Percentiles rank a stretch among this genome's conserved stretches.
phyloP scores from a whole-genome alignment of 2,888 invertebrate genomes.

The Quadroppia sp. region DNA sequence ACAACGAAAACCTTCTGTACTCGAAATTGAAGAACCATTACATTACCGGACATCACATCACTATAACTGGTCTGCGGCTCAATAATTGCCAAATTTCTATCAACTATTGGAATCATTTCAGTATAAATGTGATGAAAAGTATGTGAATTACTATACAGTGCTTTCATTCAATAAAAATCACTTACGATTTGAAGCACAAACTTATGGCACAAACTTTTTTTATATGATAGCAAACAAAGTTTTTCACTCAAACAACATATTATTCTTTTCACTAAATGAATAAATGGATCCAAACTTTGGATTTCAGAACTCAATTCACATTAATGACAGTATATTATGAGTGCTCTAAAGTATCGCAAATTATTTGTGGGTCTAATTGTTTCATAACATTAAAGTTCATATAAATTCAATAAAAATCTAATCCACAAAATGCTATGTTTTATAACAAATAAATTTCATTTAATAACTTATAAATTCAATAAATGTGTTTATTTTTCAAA shows the following conservation, averaged over 20 bases:
- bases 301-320: not conserved
- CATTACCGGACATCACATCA: conserved; percentile 38
- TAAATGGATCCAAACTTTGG: not conserved
- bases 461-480: too few relatives aligned
- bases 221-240: conserved; percentile 9
- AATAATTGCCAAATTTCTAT: conserved; percentile 33
- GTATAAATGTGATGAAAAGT: conserved; percentile 24
- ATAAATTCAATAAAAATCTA: too few relatives aligned
- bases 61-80: conserved; percentile 26
- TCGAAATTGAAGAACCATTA: conserved; percentile 33
- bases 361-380: too few relatives aligned
- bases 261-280: not conserved
- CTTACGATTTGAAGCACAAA: conserved; percentile 17
- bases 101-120: conserved; percentile 14
- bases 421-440: too few relatives aligned
- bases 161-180: conserved; percentile 15
- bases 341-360: too few relatives aligned
- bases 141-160: conserved; percentile 11
- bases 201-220: conserved; percentile 18
- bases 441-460: too few relatives aligned
- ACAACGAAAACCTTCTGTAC: conserved; percentile 22
- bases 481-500: too few relatives aligned
- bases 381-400: too few relatives aligned
- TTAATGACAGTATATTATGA: too few relatives aligned
- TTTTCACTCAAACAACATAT: conserved; percentile 10